Conservation (phyloP, 2,888 invertebrate genomes). For the Euspilapteryx auroguttella region DNA sequence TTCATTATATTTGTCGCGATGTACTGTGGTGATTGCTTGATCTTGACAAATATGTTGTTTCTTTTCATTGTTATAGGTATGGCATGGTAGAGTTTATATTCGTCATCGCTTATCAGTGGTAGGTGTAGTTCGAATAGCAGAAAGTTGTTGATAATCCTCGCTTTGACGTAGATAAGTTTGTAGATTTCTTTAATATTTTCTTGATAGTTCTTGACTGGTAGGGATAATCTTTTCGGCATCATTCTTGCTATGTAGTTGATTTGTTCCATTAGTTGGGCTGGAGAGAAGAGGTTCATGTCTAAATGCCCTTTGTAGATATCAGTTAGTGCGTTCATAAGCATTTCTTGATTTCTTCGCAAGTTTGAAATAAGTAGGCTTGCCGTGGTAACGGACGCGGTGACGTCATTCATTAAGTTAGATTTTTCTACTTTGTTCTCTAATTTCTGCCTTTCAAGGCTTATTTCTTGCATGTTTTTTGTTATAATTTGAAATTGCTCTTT, state of each 20-base stretch:
- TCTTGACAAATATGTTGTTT: no score
- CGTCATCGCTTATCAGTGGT: conserved; percentile 6
- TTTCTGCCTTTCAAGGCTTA: no score
- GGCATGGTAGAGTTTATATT: conserved; percentile 5
- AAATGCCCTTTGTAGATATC: conserved; percentile 10
- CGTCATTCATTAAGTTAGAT: no score
- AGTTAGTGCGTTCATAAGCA: conserved; percentile 9
- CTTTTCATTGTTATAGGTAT: conserved; percentile 6
- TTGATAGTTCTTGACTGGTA: conserved; percentile 8
- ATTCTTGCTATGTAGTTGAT: conserved; percentile 7
- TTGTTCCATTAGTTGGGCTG: conserved; percentile 7
- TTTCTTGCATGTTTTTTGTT: no score
- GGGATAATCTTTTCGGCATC: conserved; percentile 7
- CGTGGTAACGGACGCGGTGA: no score
- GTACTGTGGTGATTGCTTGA: neutral
- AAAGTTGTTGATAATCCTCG: conserved; percentile 7
- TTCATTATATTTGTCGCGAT: neutral
- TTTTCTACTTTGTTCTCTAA: no score
- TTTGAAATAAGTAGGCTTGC: no score
- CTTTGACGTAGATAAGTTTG: conserved; percentile 9
- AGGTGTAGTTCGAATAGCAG: conserved; percentile 7
- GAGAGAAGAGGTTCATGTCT: conserved; percentile 10
- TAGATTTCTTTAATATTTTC: conserved; percentile 9
- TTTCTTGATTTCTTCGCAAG: no score
- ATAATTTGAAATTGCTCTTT: no score